Percentiles rank a stretch among this genome's conserved stretches.
phyloP scores from a whole-genome alignment of 2,797 vertebrate genomes.

The Anolis apletophallus region DNA sequence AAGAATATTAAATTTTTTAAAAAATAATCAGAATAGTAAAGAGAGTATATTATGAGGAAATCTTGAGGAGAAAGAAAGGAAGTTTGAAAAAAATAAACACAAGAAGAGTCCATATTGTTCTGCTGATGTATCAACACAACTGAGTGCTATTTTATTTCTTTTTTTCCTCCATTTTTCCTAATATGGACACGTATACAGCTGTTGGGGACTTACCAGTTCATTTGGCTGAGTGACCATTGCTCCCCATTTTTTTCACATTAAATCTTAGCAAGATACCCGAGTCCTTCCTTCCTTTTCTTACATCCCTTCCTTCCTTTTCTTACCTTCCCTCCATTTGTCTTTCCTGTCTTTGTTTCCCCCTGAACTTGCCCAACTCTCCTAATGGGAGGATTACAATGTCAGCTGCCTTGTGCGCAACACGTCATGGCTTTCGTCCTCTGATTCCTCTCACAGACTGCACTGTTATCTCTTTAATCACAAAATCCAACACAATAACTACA shows the following conservation, averaged over 20 bases:
- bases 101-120: slow-evolving; percentile 64
- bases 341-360: neutral
- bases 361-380: slow-evolving; percentile 38
- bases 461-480: slow-evolving; percentile 59
- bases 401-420: slow-evolving; percentile 32
- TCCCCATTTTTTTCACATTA: neutral
- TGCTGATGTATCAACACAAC: slow-evolving; percentile 67
- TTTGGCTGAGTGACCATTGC: slow-evolving; percentile 7
- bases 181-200: slow-evolving; percentile 19
- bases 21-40: slow-evolving; percentile 73
- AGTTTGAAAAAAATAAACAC: slow-evolving; percentile 32
- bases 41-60: slow-evolving; percentile 75
- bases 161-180: slow-evolving; percentile 12
- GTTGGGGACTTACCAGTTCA: slow-evolving; percentile 45
- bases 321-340: neutral
- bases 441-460: slow-evolving; percentile 62
- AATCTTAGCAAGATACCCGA: neutral
- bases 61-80: slow-evolving; percentile 60
- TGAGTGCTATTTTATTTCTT: slow-evolving; percentile 63
- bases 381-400: slow-evolving; percentile 41
- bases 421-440: slow-evolving; percentile 28
- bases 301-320: too few relatives aligned
- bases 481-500: slow-evolving; percentile 19
- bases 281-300: slow-evolving; percentile 6
- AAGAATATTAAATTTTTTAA: slow-evolving; percentile 61